Base-by-base conservation (phyloP, 2,113 vertebrate genomes). In the Cephalopterus ornatus region DNA sequence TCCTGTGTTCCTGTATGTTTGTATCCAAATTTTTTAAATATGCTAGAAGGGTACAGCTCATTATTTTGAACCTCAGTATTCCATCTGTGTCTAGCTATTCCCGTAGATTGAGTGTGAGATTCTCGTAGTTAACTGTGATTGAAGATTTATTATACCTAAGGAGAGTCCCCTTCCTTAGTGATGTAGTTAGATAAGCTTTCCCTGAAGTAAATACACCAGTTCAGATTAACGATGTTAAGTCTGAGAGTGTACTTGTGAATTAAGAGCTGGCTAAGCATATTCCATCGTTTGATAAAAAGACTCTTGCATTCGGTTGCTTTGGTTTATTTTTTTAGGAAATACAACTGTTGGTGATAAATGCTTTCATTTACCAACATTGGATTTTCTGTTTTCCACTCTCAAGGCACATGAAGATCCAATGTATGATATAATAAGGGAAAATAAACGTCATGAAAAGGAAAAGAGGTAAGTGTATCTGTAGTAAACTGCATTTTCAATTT, bases 351-450 rank as follows among this genome's bases (percentile, higher is more conserved):
- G 18, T 27, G 4, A 21, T 65, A 49, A 53, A 74, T 72, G 26
- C 26, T 79, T 86, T 37, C 14, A 18, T 90, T 85, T 76, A 84
- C 37, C 59, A 92, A 94, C 22, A 20, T 1, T 82, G 20, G n/a
- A 35, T 73, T 95, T 92, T 88, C 55, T 61, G 9, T 72, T 97
- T 96, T 71, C 46, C 28, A 19, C 14, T 96, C 90, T 70, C 71
- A 85, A 99, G 99, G 99, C 99, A 80, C 99, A 99, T 28, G 99
- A 99, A 98, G 99, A 99, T 93, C 99, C 99, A 41, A 99, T 99
- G 99, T 99, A 99, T 12, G 99, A 99, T 93, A 97, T 99, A 81
- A 99, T 99, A 88, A 98, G 98, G 71, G 99, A 99, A 96, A 99
- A 99, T 94, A 99, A 99, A 92, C 98, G 98, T 59, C 98, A 99